Percentiles rank a stretch among this genome's conserved stretches.
phyloP scores from a whole-genome alignment of 2,113 vertebrate genomes.

The Corythaeola cristata region DNA sequence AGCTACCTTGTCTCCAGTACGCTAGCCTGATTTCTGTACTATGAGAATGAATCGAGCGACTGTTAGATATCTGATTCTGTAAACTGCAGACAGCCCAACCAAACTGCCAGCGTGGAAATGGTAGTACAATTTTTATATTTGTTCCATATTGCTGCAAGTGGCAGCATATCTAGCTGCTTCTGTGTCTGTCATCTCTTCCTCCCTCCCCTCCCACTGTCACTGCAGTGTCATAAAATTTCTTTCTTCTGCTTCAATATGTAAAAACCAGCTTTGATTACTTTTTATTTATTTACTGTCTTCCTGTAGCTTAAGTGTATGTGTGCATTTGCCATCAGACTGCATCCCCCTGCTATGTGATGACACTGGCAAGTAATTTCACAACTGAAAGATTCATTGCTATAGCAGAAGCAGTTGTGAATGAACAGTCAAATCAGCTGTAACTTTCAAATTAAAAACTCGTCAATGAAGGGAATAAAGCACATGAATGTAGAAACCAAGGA shows the following conservation, averaged over 20 bases:
- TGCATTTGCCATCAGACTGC: background rate
- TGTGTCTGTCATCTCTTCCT: background rate
- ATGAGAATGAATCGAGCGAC: fast-evolving
- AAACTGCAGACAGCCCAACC: background rate
- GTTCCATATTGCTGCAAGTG: background rate
- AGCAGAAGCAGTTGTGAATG: background rate
- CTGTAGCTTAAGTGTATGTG: background rate
- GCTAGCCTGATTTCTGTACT: background rate
- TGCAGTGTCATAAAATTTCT: background rate
- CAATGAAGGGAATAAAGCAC: background rate
- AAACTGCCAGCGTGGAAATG: background rate
- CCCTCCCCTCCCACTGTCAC: background rate
- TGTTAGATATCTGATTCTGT: background rate
- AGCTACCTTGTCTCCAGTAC: background rate
- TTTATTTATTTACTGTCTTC: background rate
- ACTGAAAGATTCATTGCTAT: background rate
- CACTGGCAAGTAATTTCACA: background rate
- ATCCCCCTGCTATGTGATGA: background rate
- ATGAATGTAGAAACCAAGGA: background rate
- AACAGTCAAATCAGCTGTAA: background rate
- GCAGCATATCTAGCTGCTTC: background rate
- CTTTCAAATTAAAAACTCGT: background rate
- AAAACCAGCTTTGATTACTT: background rate
- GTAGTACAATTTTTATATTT: background rate
- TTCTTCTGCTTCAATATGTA: background rate